These are phyloP conservation scores for Melanostoma mellinum DNA, from an alignment of 2,888 invertebrate species.

Conservation along the genomic window DNA sequence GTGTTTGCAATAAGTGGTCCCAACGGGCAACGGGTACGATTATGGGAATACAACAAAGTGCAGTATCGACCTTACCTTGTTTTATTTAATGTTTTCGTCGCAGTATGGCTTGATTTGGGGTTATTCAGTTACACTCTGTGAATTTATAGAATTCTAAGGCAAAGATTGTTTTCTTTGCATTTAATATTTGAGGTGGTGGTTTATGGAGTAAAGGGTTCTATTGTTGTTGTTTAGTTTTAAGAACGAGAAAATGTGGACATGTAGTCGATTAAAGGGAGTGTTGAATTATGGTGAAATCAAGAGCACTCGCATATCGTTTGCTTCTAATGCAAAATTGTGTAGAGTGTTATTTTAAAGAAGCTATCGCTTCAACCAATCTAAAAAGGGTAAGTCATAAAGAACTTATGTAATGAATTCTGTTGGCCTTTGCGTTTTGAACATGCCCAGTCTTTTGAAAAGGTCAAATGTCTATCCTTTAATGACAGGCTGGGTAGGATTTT, in stretches of 20 bases:
- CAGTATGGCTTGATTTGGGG: slow-evolving; percentile 57
- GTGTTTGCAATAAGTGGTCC: slow-evolving; percentile 17
- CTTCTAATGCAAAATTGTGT: too few relatives aligned
- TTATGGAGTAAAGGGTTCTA: slow-evolving; percentile 1
- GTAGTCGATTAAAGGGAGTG: neutral
- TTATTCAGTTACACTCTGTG: slow-evolving; percentile 21
- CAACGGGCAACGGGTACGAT: slow-evolving; percentile 19
- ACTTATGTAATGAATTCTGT: too few relatives aligned
- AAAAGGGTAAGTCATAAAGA: too few relatives aligned
- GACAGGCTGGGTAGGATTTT: too few relatives aligned
- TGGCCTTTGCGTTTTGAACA: too few relatives aligned
- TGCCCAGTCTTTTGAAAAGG: too few relatives aligned
- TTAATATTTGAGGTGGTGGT: neutral
- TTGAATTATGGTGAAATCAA: too few relatives aligned
- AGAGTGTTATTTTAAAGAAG: too few relatives aligned
- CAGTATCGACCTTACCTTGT: slow-evolving; percentile 50
- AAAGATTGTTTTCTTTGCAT: neutral
- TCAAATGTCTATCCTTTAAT: too few relatives aligned
- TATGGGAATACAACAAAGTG: slow-evolving; percentile 65
- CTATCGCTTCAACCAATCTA: too few relatives aligned
- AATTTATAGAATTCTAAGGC: slow-evolving; percentile 39
- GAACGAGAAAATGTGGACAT: neutral
- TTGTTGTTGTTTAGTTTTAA: neutral
- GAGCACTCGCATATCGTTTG: too few relatives aligned
- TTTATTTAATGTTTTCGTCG: slow-evolving; percentile 9